A percentile compares a stretch with the other conserved stretches of the same genome.
These are phyloP conservation scores for Balaeniceps rex DNA, from an alignment of 2,113 vertebrate species.

Conservation along the genomic window DNA sequence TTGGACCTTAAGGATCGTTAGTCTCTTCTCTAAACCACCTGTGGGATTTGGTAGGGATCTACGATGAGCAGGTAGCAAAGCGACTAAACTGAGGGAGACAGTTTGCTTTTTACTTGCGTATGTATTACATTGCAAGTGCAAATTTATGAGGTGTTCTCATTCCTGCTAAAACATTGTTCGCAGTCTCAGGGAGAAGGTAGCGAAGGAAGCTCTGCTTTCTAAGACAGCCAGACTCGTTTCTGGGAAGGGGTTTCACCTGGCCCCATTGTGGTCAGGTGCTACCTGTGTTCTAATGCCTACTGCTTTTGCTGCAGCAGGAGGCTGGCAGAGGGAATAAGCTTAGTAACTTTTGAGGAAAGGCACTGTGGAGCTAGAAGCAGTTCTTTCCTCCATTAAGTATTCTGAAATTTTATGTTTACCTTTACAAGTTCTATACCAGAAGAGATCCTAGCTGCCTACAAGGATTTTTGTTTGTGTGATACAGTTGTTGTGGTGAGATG, in stretches of 20 bases:
- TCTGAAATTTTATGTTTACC: background rate
- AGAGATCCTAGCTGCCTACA: background rate
- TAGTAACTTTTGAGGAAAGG: background rate
- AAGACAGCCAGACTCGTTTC: background rate
- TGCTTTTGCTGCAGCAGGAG: background rate
- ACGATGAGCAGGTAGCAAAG: rapidly evolving
- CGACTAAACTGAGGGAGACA: background rate
- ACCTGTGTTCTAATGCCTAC: no score
- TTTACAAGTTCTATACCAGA: background rate
- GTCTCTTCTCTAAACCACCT: background rate
- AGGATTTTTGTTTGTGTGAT: background rate
- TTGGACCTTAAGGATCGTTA: background rate
- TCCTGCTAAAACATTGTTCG: rapidly evolving
- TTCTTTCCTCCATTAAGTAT: background rate
- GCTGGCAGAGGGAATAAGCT: background rate
- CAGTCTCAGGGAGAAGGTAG: background rate
- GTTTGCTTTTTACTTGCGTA: background rate
- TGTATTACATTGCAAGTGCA: background rate
- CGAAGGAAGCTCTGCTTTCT: background rate
- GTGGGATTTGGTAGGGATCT: background rate
- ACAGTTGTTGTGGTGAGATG: background rate
- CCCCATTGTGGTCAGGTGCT: background rate
- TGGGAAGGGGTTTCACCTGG: background rate
- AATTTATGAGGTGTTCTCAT: background rate
- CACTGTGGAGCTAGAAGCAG: background rate